Evolutionary conservation across 2,888 invertebrate species (phyloP).

Genomic region (Plagiodera versicolora): DNA sequence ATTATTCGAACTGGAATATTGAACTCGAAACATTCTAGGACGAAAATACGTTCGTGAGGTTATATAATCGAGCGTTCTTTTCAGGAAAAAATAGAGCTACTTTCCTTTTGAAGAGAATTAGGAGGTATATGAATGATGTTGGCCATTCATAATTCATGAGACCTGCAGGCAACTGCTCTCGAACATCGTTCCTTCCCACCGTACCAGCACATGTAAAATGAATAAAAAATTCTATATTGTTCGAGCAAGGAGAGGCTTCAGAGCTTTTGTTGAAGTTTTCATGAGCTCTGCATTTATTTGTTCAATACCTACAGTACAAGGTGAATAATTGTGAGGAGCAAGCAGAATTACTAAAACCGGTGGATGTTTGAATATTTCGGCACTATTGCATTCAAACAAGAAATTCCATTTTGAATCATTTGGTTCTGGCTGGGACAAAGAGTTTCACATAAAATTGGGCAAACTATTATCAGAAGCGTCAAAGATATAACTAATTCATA

Average conservation of each 20-base stretch:
- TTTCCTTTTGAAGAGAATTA: slow-evolving; percentile 22
- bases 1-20: no score
- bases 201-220: slow-evolving; percentile 12
- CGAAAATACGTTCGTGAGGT: neutral
- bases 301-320: neutral
- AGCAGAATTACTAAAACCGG: no score
- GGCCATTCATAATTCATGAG: slow-evolving; percentile 30
- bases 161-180: slow-evolving; percentile 25
- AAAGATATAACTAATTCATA: no score
- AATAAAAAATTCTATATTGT: neutral
- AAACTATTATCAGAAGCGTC: no score
- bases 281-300: neutral
- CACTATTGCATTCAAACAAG: no score
- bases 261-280: neutral
- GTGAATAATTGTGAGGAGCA: no score
- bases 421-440: no score
- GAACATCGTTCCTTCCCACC: slow-evolving; percentile 24
- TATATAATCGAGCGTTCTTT: neutral
- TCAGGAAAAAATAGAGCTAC: neutral
- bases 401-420: no score
- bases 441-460: no score
- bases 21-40: no score
- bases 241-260: neutral
- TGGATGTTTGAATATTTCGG: no score
- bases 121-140: slow-evolving; percentile 29